These are phyloP conservation scores for Neotoxoptera formosana DNA, from an alignment of 1,140 invertebrate species.

Conservation along the genomic window DNA sequence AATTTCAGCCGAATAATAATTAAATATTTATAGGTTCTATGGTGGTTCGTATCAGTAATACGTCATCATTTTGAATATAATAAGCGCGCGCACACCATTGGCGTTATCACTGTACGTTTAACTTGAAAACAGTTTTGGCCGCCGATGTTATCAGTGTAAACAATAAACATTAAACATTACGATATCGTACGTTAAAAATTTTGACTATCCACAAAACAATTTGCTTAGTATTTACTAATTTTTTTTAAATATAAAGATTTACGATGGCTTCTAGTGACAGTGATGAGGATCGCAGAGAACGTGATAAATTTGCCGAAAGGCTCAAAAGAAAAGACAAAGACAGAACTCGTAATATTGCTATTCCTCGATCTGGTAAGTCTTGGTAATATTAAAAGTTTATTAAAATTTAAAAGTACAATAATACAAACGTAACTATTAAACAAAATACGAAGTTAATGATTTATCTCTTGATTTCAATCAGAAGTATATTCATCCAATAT, in stretches of 20 bases:
- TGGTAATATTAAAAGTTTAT: not conserved
- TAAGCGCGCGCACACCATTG: not conserved
- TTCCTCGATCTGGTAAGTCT: conserved; percentile 65
- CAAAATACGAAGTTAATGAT: not conserved
- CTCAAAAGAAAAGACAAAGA: conserved; percentile 90
- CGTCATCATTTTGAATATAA: not conserved
- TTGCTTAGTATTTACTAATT: not conserved
- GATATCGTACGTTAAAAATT: not conserved
- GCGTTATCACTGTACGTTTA: not conserved
- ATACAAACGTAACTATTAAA: not conserved
- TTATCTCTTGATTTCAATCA: not conserved
- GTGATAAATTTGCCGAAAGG: conserved; percentile 93
- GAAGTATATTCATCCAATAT: not conserved
- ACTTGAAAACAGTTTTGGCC: not conserved
- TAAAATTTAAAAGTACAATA: not conserved
- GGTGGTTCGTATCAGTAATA: no score
- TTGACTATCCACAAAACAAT: not conserved
- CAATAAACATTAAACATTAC: not conserved
- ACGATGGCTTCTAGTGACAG: conserved; percentile 59
- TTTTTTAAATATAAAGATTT: not conserved
- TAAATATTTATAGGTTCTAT: no score
- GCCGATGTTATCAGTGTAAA: not conserved
- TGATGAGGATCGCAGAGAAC: conserved; percentile 68
- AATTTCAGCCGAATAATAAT: no score
- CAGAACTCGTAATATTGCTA: conserved; percentile 82